These are phyloP conservation scores for Trypoxylus dichotomus DNA, from an alignment of 1,140 invertebrate species.

Conservation along the genomic window DNA sequence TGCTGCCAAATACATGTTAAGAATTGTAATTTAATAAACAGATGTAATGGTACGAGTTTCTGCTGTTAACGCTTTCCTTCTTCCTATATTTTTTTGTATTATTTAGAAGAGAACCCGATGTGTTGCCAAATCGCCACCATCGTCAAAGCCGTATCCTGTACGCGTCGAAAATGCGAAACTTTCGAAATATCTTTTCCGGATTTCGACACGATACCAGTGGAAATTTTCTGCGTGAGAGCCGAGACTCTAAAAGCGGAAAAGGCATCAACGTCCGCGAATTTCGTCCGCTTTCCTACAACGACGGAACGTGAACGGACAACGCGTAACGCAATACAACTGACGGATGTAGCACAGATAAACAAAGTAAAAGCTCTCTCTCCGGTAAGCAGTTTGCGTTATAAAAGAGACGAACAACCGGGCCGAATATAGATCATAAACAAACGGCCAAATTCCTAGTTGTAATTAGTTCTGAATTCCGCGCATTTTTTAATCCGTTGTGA, in stretches of 20 bases:
- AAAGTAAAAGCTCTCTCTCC: slow-evolving; percentile 7
- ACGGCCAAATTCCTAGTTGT: slow-evolving; percentile 23
- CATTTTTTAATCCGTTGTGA: slow-evolving; percentile 7
- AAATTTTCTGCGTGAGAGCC: neutral
- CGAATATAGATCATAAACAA: slow-evolving; percentile 25
- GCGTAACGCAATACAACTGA: neutral
- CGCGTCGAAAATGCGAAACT: no score
- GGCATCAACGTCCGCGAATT: neutral
- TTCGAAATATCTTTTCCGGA: no score
- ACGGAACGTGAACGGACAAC: neutral
- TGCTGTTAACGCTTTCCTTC: no score
- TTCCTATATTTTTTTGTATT: no score
- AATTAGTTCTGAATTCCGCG: slow-evolving; percentile 27
- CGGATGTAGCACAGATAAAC: slow-evolving; percentile 19
- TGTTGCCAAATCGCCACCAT: no score
- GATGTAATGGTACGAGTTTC: no score
- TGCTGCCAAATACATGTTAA: no score
- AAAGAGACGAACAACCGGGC: neutral
- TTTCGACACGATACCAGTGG: neutral
- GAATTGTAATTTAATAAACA: no score
- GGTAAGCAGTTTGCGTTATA: neutral
- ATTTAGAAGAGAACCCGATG: no score
- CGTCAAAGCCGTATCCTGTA: no score
- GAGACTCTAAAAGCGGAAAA: neutral
- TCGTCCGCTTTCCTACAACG: neutral